Evolutionary conservation across 2,888 invertebrate genomes (phyloP), one percentile per base, ranked within the genome.

Genomic region (Octodonta nipae): DNA sequence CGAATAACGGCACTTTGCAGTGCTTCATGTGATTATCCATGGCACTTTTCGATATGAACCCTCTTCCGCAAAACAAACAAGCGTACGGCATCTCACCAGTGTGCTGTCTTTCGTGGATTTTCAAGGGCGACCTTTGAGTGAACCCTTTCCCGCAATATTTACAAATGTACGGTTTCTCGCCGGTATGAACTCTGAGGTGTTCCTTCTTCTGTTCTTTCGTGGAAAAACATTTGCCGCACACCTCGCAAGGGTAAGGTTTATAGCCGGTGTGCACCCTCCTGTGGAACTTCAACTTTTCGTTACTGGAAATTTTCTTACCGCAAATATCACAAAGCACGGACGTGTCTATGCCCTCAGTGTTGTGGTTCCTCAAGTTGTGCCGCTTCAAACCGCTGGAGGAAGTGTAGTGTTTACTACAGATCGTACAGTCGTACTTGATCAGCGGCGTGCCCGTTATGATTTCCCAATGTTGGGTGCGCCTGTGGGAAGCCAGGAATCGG

Each of bases 51-150:
- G 58, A 57, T 22, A 54, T 52, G 36, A 58, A 59, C 2, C 56
- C 56, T 39, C 51, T 58, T 5, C 45, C 44, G 34, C 60, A 60
- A 6, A 56, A 41, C 16, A 51, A 46, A 32, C 60, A 60, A 32
- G 67, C 63, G 59, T 73, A 68, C 27, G 73, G 72, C 52, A 68
- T 66, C 59, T 72, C 71, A 1, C 73, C 72, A 0, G 70, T 69
- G 56, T 73, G 73, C 27, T 68, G 69, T 32, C 73, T 64, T 56
- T 70, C 69, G 58, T 74, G 74, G 30, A 72, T 60, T 29, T 67
- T 69, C 43, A 73, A 56, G 49, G 71, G 70, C 50, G 70, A 69
- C 44, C 71, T 67, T 55, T 72, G 72, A 17, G 69, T 68, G 35
- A 54, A 48, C 5, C 50, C 50, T 37, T 54, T 54, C 4, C 54